Conservation (phyloP, 1,140 invertebrate species). For the Bombus terrestris region DNA sequence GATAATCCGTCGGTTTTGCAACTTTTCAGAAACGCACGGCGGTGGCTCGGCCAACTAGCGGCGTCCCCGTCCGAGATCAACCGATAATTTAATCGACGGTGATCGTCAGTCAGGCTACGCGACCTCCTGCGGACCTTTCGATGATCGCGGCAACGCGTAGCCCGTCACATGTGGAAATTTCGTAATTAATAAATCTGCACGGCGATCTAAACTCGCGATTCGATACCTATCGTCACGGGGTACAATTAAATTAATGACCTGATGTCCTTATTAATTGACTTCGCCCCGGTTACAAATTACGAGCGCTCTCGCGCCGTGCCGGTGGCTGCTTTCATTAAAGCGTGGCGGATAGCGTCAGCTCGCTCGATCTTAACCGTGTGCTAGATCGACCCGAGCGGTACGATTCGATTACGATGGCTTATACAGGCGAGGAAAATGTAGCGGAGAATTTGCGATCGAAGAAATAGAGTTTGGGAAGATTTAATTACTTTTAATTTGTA, state of each 20-base stretch:
- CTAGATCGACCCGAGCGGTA: conserved; percentile 7
- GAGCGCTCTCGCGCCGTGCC: conserved; percentile 59
- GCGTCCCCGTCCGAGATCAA: conserved; percentile 30
- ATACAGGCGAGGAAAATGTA: background rate
- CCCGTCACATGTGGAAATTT: conserved; percentile 24
- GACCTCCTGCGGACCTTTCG: conserved; percentile 41
- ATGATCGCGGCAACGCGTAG: conserved; percentile 2
- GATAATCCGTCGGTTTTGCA: conserved; percentile 2
- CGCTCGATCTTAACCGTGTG: background rate
- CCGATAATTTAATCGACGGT: conserved; percentile 44
- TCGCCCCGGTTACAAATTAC: conserved; percentile 74
- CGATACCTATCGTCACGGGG: conserved; percentile 18
- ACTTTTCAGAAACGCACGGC: conserved; percentile 17
- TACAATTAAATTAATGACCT: conserved; percentile 73
- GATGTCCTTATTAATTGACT: conserved; percentile 76
- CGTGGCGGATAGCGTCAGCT: conserved; percentile 20
- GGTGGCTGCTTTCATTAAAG: conserved; percentile 65
- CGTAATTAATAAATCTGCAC: conserved; percentile 54
- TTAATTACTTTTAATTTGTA: too few species aligned
- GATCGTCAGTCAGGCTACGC: conserved; percentile 30
- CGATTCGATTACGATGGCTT: background rate
- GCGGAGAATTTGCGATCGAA: too few species aligned
- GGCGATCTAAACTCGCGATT: background rate
- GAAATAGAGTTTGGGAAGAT: too few species aligned
- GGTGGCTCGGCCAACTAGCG: background rate